Evolutionary conservation across 1,140 invertebrate genomes (phyloP).

Genomic region (Nasonia giraulti): DNA sequence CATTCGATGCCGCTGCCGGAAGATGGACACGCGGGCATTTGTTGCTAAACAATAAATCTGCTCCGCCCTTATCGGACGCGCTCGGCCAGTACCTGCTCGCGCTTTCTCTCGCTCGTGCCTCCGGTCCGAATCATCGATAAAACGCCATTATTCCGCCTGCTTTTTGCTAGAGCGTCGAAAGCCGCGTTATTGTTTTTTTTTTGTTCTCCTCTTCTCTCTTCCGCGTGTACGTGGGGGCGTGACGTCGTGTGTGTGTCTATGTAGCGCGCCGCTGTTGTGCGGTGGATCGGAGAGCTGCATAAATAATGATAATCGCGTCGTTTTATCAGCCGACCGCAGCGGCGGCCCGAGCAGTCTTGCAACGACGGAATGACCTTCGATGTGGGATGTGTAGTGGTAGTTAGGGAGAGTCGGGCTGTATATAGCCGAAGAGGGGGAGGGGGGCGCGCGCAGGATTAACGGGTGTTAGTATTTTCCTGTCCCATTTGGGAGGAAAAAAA

Average conservation of each 20-base stretch:
- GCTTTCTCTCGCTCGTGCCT: background rate
- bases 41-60: conserved; percentile 51
- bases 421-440: background rate
- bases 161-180: background rate
- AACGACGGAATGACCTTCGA: conserved; percentile 18
- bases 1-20: conserved; percentile 28
- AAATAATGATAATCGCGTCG: conserved; percentile 41
- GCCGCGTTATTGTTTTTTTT: conserved; percentile 9
- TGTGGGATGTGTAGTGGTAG: background rate
- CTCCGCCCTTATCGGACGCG: conserved; percentile 8
- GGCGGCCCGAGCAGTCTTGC: background rate
- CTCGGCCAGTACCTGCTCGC: background rate
- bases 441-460: background rate
- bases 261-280: background rate
- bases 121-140: conserved; percentile 3
- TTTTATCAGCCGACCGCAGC: conserved; percentile 24
- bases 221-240: background rate
- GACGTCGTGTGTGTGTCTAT: background rate
- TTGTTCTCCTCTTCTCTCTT: background rate
- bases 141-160: background rate
- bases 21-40: conserved; percentile 44
- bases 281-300: conserved; percentile 3
- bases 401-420: background rate
- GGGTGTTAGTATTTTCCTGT: background rate
- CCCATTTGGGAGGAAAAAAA: background rate